A percentile compares a stretch with the other conserved stretches of the same genome.
phyloP scores from a whole-genome alignment of 2,113 vertebrate species.

The Hyaena hyaena region DNA sequence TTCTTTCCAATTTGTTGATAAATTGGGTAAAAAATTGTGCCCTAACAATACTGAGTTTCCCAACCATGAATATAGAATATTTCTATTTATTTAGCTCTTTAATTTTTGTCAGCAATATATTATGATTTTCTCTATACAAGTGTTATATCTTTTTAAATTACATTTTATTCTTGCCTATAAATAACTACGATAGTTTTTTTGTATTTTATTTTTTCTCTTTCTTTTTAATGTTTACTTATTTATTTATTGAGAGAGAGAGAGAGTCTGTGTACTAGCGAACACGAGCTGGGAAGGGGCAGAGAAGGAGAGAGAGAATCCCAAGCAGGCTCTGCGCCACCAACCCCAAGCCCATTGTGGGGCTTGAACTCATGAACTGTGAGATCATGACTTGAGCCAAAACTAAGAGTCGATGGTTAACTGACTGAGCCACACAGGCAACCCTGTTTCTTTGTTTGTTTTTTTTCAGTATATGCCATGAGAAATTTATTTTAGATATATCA shows the following conservation, averaged over 20 bases:
- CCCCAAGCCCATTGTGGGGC: too few species aligned
- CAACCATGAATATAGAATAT: background rate
- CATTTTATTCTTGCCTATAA: background rate
- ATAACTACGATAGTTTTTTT: background rate
- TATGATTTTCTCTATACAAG: background rate
- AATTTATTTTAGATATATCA: background rate
- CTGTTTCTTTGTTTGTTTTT: background rate
- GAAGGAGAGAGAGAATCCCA: too few species aligned
- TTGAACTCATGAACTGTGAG: too few species aligned
- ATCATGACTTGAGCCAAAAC: too few species aligned
- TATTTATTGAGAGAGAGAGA: too few species aligned
- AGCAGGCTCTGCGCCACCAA: too few species aligned
- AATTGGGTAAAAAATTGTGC: background rate
- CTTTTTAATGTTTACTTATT: too few species aligned
- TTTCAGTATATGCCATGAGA: background rate
- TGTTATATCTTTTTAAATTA: background rate
- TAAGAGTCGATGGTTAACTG: too few species aligned
- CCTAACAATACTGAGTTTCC: background rate
- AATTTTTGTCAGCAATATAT: background rate
- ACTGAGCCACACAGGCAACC: too few species aligned
- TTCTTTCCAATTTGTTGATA: background rate
- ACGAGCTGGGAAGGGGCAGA: too few species aligned
- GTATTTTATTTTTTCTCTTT: background rate
- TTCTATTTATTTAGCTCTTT: background rate
- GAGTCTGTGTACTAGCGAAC: too few species aligned